phyloP scores from a whole-genome alignment of 2,113 vertebrate genomes.

The Rhabdornis inornatus region DNA sequence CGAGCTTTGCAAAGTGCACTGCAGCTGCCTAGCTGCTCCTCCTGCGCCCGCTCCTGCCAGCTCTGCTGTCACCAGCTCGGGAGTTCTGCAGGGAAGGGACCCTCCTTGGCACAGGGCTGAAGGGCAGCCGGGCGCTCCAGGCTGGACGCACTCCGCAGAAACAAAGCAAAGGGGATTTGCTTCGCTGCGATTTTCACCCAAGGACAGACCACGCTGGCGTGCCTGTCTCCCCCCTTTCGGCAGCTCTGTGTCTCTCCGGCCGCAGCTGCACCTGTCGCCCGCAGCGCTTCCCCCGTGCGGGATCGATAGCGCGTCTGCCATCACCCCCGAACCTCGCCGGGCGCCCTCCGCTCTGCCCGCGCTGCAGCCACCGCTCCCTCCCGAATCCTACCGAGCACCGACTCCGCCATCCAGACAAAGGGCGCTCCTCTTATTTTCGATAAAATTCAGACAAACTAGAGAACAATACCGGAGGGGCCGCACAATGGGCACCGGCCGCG shows the following conservation, averaged over 20 bases:
- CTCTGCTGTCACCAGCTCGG: neutral
- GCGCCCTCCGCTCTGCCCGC: neutral
- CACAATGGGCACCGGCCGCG: neutral
- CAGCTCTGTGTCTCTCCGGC: neutral
- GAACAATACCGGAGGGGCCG: neutral
- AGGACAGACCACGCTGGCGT: fast-evolving
- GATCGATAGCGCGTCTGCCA: neutral
- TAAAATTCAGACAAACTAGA: neutral
- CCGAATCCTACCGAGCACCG: neutral
- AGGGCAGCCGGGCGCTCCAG: neutral
- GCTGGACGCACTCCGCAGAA: neutral
- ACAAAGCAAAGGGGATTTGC: neutral
- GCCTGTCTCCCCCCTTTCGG: neutral
- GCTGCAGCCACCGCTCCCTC: neutral
- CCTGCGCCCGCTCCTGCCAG: neutral
- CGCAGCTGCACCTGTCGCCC: slow-evolving; percentile 33
- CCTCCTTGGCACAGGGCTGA: neutral
- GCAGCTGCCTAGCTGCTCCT: neutral
- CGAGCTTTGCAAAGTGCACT: neutral
- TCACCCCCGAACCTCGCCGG: neutral
- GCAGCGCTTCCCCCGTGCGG: fast-evolving
- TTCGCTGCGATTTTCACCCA: neutral
- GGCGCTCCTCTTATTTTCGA: neutral
- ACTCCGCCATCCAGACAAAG: neutral
- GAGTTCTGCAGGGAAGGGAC: neutral